Conservation (phyloP, 2,797 vertebrate species). For the Kryptolebias ocellatus region DNA sequence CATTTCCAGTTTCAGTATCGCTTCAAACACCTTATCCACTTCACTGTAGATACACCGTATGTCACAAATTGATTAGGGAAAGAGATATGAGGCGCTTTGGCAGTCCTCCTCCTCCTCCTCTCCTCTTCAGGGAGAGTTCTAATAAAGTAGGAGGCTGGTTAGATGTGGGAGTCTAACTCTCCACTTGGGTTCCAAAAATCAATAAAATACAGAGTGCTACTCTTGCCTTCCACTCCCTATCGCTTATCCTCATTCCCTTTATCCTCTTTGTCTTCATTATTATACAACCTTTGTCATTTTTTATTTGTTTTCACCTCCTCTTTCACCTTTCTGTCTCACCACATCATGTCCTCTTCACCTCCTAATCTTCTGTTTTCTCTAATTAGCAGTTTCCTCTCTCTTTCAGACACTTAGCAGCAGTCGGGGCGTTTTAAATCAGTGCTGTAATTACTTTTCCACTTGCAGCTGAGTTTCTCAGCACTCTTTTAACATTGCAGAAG, state of each 20-base stretch:
- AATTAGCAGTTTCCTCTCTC: conserved; percentile 15
- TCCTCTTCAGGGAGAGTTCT: conserved; percentile 61
- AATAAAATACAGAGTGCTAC: conserved; percentile 59
- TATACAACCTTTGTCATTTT: conserved; percentile 16
- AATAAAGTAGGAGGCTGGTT: conserved; percentile 71
- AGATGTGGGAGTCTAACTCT: conserved; percentile 57
- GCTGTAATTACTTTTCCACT: conserved; percentile 53
- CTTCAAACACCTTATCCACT: conserved; percentile 21
- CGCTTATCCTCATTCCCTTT: conserved; percentile 38
- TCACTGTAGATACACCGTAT: conserved; percentile 30
- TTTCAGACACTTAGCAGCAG: conserved; percentile 22
- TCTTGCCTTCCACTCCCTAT: conserved; percentile 30
- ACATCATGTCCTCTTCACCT: conserved; percentile 22
- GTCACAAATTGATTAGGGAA: conserved; percentile 55
- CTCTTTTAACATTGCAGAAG: conserved; percentile 52
- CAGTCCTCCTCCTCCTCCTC: conserved; percentile 34
- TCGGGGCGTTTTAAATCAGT: conserved; percentile 33
- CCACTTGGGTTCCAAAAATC: conserved; percentile 65
- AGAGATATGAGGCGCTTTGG: conserved; percentile 48
- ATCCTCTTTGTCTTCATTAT: conserved; percentile 46
- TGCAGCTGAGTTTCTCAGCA: conserved; percentile 43
- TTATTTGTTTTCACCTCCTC: conserved; percentile 26
- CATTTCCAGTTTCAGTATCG: conserved; percentile 15
- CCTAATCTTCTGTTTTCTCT: conserved; percentile 31
- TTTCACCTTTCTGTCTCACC: background rate